Percentiles rank a stretch among this genome's conserved stretches.
Evolutionary conservation across 2,113 vertebrate species (phyloP).

Genomic region (Hippopotamus amphibius): DNA sequence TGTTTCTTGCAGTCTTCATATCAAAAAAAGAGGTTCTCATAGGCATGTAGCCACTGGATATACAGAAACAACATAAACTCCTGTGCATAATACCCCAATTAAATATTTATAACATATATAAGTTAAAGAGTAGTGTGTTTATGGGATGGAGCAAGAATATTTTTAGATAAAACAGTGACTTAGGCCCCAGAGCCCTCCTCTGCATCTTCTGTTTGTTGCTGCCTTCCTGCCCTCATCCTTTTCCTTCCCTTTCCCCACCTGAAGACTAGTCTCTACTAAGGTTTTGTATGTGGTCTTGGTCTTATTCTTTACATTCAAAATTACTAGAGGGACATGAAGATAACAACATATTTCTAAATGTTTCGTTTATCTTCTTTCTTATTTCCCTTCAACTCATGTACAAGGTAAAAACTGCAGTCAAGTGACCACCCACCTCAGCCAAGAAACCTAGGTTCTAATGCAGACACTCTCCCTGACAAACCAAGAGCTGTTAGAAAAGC

Average conservation of each 20-base stretch:
- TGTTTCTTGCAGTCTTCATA: not conserved
- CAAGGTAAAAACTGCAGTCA: not conserved
- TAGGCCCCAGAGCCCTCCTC: not conserved
- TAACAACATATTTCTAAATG: not conserved
- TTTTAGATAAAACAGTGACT: not conserved
- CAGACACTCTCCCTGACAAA: not conserved
- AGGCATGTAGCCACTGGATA: not conserved
- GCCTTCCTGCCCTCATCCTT: too few species aligned
- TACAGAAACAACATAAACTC: not conserved
- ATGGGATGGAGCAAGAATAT: not conserved
- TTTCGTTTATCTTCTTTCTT: not conserved
- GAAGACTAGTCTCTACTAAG: not conserved
- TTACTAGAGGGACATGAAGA: not conserved
- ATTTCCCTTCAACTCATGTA: not conserved
- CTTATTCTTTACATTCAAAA: constrained; percentile 13
- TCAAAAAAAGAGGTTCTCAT: not conserved
- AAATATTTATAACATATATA: not conserved
- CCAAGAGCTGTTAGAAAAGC: not conserved
- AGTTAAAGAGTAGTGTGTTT: not conserved
- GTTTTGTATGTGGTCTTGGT: not conserved
- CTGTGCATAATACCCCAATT: not conserved
- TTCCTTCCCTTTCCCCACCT: not conserved
- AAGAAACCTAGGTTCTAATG: not conserved
- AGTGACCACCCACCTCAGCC: not conserved
- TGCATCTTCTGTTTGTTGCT: not conserved